A percentile compares a stretch with the other conserved stretches of the same genome.
These are phyloP conservation scores for Euleptes europaea DNA, from an alignment of 2,113 vertebrate genomes.

Conservation along the genomic window DNA sequence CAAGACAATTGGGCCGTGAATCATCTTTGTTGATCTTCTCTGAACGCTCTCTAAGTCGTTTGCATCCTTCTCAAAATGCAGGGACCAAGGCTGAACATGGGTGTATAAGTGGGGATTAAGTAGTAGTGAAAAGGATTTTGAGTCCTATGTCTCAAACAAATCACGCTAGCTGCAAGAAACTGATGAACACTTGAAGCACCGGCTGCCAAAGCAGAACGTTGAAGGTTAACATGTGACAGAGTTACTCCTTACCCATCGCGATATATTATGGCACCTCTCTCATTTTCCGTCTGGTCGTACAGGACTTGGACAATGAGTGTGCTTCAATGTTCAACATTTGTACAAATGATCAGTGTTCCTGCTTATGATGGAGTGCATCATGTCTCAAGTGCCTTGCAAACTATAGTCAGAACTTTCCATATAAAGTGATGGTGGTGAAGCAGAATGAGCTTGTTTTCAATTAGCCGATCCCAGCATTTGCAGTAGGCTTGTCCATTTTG, in stretches of 20 bases:
- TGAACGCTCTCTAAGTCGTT: background rate
- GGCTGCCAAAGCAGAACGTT: background rate
- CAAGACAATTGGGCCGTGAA: background rate
- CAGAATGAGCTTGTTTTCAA: conserved; percentile 68
- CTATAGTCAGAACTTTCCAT: conserved; percentile 63
- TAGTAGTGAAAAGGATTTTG: background rate
- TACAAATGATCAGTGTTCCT: conserved; percentile 60
- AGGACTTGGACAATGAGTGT: conserved; percentile 36
- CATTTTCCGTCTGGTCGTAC: conserved; percentile 39
- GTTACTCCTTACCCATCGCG: background rate
- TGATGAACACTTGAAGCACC: background rate
- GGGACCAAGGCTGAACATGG: background rate
- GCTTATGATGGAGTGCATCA: conserved; percentile 63
- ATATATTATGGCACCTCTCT: conserved; percentile 26
- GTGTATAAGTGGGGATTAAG: background rate
- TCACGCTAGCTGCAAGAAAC: background rate
- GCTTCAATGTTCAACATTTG: conserved; percentile 60
- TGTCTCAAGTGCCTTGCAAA: conserved; percentile 60
- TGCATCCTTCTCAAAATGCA: background rate
- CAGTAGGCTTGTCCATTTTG: conserved; percentile 60
- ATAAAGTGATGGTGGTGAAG: conserved; percentile 65
- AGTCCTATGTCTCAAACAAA: background rate
- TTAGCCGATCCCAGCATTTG: conserved; percentile 56
- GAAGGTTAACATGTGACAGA: background rate
- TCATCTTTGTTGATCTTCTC: background rate